These are phyloP conservation scores for Rhabditoides inermis DNA, from an alignment of 2,888 invertebrate genomes.

Conservation along the genomic window DNA sequence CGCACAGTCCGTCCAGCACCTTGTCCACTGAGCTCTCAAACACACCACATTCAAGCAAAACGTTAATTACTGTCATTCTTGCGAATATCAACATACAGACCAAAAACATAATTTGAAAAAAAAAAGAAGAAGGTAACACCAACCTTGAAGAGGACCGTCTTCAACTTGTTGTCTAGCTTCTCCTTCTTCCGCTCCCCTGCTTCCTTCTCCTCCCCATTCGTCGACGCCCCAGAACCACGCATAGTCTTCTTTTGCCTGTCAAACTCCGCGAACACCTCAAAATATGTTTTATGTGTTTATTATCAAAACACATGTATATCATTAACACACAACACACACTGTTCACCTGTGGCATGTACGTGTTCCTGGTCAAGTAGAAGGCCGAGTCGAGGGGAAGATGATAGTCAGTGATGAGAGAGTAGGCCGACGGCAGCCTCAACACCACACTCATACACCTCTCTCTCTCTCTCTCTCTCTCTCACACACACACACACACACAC, in stretches of 20 bases:
- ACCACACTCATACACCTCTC: conserved; percentile 67
- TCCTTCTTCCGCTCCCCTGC: conserved; percentile 1
- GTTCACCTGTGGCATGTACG: conserved; percentile 11
- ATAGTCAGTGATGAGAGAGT: conserved; percentile 63
- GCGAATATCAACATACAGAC: no score
- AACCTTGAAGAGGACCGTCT: no score
- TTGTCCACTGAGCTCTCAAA: no score
- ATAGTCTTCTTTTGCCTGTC: neutral
- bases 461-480: conserved; percentile 83
- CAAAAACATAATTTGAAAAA: no score
- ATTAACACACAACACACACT: neutral
- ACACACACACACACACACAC: conserved; percentile 95
- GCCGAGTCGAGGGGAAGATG: conserved; percentile 91
- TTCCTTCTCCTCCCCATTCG: conserved; percentile 1
- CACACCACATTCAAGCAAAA: no score
- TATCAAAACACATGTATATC: neutral
- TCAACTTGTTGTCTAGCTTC: neutral
- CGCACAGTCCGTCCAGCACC: no score
- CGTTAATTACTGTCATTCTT: no score
- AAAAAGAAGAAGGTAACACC: no score
- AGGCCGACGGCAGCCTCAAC: conserved; percentile 18
- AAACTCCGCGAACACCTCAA: conserved; percentile 3
- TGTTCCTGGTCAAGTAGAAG: conserved; percentile 78
- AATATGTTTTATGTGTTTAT: neutral
- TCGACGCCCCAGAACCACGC: neutral